phyloP scores from a whole-genome alignment of 2,888 invertebrate genomes.

The Melieria picta region DNA sequence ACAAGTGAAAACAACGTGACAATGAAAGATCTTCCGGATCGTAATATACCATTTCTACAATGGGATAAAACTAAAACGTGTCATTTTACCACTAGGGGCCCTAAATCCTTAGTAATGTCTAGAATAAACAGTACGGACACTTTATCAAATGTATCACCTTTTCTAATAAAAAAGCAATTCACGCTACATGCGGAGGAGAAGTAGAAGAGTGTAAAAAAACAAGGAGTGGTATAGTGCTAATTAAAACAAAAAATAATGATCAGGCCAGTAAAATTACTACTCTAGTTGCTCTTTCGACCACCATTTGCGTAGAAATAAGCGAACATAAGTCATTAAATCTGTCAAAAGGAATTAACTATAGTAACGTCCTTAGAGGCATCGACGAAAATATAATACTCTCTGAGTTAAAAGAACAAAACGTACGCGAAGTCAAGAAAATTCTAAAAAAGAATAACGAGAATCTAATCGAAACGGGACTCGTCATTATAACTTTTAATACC shows the following conservation, averaged over 20 bases:
- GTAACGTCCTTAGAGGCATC: neutral
- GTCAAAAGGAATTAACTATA: constrained; percentile 21
- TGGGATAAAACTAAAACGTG: constrained; percentile 19
- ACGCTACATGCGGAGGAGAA: constrained; percentile 21
- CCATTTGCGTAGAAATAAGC: constrained; percentile 4
- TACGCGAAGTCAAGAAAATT: constrained; percentile 26
- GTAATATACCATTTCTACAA: constrained; percentile 13
- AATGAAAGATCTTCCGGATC: no score
- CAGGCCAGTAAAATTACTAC: constrained; percentile 26
- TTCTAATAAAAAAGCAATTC: constrained; percentile 32
- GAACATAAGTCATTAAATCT: constrained; percentile 25
- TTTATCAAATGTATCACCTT: constrained; percentile 23
- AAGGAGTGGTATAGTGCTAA: constrained; percentile 25
- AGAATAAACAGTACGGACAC: constrained; percentile 2
- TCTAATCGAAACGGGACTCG: no score
- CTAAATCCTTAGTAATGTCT: constrained; percentile 11
- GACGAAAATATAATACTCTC: constrained; percentile 5
- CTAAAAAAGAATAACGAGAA: neutral
- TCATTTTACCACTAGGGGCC: constrained; percentile 8
- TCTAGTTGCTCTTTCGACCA: constrained; percentile 12
- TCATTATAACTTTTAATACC: no score
- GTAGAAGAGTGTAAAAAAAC: constrained; percentile 32
- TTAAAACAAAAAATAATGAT: constrained; percentile 28
- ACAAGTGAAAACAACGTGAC: no score
- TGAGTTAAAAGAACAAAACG: constrained; percentile 24